These are phyloP conservation scores for Myrmecophaga tridactyla DNA, from an alignment of 2,113 vertebrate species.

Conservation along the genomic window DNA sequence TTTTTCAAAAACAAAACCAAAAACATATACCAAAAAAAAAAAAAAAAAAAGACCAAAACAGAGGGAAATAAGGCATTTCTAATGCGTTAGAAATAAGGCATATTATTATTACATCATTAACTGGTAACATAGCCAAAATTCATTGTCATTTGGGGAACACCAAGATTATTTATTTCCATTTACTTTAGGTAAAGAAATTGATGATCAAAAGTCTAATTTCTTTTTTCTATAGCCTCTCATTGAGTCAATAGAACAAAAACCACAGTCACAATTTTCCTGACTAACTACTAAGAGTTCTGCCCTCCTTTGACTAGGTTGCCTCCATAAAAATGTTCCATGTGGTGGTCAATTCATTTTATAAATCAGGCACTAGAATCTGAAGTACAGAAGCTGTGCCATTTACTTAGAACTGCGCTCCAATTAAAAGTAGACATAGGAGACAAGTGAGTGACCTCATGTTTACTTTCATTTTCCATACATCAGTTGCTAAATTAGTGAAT, in stretches of 20 bases:
- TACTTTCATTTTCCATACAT: background rate
- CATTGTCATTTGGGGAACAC: background rate
- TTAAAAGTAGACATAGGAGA: background rate
- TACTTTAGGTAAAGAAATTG: background rate
- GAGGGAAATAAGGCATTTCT: too few relatives aligned
- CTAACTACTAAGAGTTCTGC: background rate
- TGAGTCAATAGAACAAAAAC: background rate
- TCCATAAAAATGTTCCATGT: background rate
- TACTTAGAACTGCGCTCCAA: background rate
- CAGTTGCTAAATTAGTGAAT: background rate
- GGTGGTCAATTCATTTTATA: background rate
- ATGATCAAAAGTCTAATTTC: background rate
- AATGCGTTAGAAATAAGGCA: background rate
- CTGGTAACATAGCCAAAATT: background rate
- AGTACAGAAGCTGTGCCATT: accelerated
- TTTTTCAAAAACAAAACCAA: background rate
- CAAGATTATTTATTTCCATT: background rate
- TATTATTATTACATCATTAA: background rate
- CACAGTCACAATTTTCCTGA: background rate
- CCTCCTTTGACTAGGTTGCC: background rate
- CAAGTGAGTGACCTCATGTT: background rate
- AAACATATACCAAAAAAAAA: too few relatives aligned
- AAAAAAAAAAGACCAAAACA: background rate
- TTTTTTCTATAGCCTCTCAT: background rate
- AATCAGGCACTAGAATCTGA: background rate